Evolutionary conservation across 2,113 vertebrate species (phyloP).

Genomic region (Rhagologus leucostigma): DNA sequence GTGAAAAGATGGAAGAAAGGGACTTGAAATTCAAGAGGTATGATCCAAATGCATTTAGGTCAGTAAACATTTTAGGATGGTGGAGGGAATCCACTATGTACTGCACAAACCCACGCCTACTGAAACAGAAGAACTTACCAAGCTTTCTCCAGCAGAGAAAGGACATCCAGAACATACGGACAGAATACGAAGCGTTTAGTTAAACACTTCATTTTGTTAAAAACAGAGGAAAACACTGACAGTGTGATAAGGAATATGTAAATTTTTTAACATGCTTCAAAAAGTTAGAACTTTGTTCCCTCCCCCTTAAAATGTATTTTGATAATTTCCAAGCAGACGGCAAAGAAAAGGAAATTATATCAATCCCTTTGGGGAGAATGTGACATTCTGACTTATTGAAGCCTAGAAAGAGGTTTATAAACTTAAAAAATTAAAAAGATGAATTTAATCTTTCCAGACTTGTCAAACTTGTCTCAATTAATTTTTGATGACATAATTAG

Average conservation of each 20-base stretch:
- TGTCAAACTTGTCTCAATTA: slow-evolving; percentile 63
- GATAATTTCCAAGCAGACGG: neutral
- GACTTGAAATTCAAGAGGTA: neutral
- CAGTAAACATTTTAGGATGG: neutral
- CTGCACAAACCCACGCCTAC: rapidly evolving
- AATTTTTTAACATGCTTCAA: neutral
- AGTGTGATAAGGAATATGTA: neutral
- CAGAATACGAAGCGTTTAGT: neutral
- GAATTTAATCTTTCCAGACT: slow-evolving; percentile 33
- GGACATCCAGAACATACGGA: neutral
- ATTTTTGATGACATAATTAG: slow-evolving; percentile 55
- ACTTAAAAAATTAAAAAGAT: slow-evolving; percentile 23
- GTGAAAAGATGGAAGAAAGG: neutral
- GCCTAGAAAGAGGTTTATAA: slow-evolving; percentile 27
- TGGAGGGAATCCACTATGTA: neutral
- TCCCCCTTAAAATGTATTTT: slow-evolving; percentile 25
- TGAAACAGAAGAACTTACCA: neutral
- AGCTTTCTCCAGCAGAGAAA: neutral
- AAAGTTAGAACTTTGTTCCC: neutral
- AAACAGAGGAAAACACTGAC: slow-evolving; percentile 2
- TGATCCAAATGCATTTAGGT: neutral
- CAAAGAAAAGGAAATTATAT: slow-evolving; percentile 33
- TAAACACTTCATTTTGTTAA: neutral
- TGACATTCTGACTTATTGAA: slow-evolving; percentile 58
- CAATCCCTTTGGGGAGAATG: neutral